A percentile compares a stretch with the other conserved stretches of the same genome.
These are phyloP conservation scores for Nesogale talazaci DNA, from an alignment of 2,113 vertebrate genomes.

Conservation along the genomic window DNA sequence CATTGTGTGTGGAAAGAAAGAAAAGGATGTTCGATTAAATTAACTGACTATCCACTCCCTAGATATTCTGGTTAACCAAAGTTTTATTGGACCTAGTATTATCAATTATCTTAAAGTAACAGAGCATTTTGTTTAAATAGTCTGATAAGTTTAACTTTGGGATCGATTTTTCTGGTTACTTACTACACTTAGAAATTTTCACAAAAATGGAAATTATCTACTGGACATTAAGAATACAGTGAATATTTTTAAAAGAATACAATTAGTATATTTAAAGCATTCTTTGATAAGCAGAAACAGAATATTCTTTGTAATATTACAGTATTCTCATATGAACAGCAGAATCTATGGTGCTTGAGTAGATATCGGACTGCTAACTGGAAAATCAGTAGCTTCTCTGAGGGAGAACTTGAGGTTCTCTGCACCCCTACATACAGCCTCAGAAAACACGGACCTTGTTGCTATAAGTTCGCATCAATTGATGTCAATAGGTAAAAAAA, in stretches of 20 bases:
- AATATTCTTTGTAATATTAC: slow-evolving; percentile 1
- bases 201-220: slow-evolving; percentile 33
- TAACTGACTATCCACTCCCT: slow-evolving; percentile 30
- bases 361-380: too few species aligned
- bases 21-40: slow-evolving; percentile 46
- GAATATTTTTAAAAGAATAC: slow-evolving; percentile 36
- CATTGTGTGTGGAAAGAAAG: not conserved
- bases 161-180: not conserved
- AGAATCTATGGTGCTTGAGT: too few species aligned
- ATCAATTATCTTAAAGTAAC: slow-evolving; percentile 37
- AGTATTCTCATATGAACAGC: slow-evolving; percentile 32
- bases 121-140: slow-evolving; percentile 32
- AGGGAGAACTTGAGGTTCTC: too few species aligned
- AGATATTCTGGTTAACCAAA: slow-evolving; percentile 53
- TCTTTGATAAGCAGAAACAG: slow-evolving; percentile 60
- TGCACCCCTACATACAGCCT: too few species aligned
- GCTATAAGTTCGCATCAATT: too few species aligned
- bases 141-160: slow-evolving; percentile 55
- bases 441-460: too few species aligned
- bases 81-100: slow-evolving; percentile 50
- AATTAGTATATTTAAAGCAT: slow-evolving; percentile 15
- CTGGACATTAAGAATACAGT: slow-evolving; percentile 38
- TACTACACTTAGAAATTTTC: slow-evolving; percentile 2
- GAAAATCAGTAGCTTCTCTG: too few species aligned
- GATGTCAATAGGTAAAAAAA: too few species aligned